Evolutionary conservation across 2,113 vertebrate genomes (phyloP).

Genomic region (Diadophis punctatus): DNA sequence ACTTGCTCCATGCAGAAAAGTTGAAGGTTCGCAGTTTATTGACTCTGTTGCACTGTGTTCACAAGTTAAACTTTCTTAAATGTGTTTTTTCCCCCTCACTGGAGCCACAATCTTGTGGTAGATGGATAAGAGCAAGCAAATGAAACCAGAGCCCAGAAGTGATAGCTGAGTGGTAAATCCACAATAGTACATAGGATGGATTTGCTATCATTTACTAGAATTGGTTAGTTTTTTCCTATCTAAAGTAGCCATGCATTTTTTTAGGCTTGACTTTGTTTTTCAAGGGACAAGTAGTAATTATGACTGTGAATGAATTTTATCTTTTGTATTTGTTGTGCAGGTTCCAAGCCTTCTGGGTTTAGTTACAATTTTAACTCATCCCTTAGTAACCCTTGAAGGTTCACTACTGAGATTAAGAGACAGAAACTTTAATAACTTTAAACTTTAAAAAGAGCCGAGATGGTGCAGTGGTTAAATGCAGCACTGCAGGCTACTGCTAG

Average conservation of each 20-base stretch:
- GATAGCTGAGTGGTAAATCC: background rate
- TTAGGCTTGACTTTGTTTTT: background rate
- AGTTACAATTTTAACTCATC: background rate
- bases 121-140: background rate
- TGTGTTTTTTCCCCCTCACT: background rate
- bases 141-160: background rate
- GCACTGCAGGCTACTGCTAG: too few species aligned
- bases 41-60: background rate
- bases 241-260: background rate
- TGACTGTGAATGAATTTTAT: background rate
- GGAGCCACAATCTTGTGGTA: background rate
- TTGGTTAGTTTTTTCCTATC: background rate
- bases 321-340: background rate
- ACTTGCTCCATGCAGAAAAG: background rate
- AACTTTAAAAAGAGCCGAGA: too few species aligned
- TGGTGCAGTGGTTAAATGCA: too few species aligned
- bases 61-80: background rate
- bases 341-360: background rate
- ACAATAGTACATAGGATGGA: background rate
- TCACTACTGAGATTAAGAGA: background rate
- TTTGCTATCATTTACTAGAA: background rate
- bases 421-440: background rate
- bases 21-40: background rate
- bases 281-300: background rate
- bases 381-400: background rate